These are phyloP conservation scores for Mesembrinibis cayennensis DNA, from an alignment of 2,113 vertebrate species.

Conservation along the genomic window DNA sequence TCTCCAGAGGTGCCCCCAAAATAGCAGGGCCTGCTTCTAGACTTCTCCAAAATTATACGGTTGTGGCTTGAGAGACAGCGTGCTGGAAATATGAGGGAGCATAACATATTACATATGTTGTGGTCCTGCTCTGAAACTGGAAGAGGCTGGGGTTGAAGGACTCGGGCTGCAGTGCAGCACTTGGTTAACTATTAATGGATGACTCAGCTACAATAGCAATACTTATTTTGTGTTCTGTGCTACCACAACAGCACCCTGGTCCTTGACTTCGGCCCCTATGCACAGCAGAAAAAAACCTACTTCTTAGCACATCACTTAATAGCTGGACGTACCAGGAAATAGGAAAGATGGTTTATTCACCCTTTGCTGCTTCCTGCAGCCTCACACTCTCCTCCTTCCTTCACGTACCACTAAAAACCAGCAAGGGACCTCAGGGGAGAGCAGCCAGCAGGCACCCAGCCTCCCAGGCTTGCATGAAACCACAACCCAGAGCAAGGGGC, in stretches of 20 bases:
- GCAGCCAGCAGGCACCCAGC: neutral
- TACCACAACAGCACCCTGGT: neutral
- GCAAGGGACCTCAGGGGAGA: neutral
- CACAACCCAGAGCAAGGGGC: neutral
- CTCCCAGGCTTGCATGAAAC: neutral
- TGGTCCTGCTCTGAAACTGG: constrained; percentile 1
- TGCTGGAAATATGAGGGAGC: constrained; percentile 5
- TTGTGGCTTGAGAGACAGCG: neutral
- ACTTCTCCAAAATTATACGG: constrained; percentile 10
- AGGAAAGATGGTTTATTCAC: neutral
- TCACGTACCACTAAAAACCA: neutral
- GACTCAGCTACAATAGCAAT: constrained; percentile 42
- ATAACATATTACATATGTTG: neutral
- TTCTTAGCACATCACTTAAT: neutral
- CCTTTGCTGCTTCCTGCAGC: neutral
- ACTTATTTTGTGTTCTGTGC: neutral
- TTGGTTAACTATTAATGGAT: constrained; percentile 63
- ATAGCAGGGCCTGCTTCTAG: neutral
- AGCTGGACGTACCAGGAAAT: neutral
- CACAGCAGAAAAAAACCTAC: neutral
- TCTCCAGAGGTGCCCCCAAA: neutral
- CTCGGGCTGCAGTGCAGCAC: neutral
- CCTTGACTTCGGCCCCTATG: neutral
- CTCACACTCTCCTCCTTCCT: neutral
- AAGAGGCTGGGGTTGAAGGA: neutral